Evolutionary conservation across 2,113 vertebrate species (phyloP).

Genomic region (Eleginops maclovinus): DNA sequence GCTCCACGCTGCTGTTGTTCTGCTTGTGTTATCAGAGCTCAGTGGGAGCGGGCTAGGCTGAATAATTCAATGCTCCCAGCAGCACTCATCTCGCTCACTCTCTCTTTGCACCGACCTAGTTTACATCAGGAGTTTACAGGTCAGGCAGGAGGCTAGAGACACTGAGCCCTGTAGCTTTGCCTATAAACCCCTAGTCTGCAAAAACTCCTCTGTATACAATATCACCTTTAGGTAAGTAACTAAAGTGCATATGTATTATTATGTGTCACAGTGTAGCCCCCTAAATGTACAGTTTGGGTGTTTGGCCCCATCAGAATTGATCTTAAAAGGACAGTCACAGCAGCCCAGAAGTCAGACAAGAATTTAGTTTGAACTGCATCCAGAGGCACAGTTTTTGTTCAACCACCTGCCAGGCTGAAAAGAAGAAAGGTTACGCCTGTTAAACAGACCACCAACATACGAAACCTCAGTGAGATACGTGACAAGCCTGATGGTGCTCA

Average conservation of each 20-base stretch:
- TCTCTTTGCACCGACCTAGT: slow-evolving; percentile 62
- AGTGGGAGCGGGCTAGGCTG: slow-evolving; percentile 64
- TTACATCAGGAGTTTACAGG: slow-evolving; percentile 67
- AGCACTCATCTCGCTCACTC: slow-evolving; percentile 48
- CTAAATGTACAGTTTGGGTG: not conserved
- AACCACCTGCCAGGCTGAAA: slow-evolving; percentile 54
- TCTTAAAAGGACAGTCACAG: not conserved
- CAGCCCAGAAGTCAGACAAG: slow-evolving; percentile 31
- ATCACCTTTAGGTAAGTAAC: slow-evolving; percentile 24
- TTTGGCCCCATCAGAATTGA: slow-evolving; percentile 1
- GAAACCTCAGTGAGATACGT: slow-evolving; percentile 31
- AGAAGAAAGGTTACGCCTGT: slow-evolving; percentile 58
- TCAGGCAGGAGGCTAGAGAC: slow-evolving; percentile 36
- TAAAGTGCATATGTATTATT: not conserved
- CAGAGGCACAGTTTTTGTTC: slow-evolving; percentile 47
- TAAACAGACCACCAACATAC: slow-evolving; percentile 63
- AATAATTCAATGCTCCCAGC: slow-evolving; percentile 78
- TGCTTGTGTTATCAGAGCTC: slow-evolving; percentile 70
- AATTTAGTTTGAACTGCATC: slow-evolving; percentile 38
- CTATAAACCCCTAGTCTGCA: slow-evolving; percentile 20
- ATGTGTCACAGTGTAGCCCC: not conserved
- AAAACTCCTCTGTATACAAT: slow-evolving; percentile 11
- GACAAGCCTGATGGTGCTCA: slow-evolving; percentile 52
- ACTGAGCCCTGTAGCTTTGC: slow-evolving; percentile 28
- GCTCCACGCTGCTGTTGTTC: slow-evolving; percentile 66